Conservation (phyloP, 2,888 invertebrate species). For the Caenorhabditis parvicauda region DNA sequence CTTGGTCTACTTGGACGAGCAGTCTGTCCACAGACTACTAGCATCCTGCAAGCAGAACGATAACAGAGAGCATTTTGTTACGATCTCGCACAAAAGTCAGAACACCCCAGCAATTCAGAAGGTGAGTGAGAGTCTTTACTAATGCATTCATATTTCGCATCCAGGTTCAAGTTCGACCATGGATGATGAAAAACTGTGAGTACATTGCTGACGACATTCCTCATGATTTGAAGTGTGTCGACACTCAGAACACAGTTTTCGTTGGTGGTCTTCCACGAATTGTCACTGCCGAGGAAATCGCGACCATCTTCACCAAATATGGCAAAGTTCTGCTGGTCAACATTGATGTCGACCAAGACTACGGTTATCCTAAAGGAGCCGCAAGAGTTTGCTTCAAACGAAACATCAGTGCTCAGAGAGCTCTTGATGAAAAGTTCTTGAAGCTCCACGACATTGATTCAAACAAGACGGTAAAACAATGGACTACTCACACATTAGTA, state of each 20-base stretch:
- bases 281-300: constrained; percentile 20
- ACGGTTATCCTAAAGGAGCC: constrained; percentile 30
- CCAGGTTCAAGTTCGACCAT: constrained; percentile 30
- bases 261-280: constrained; percentile 30
- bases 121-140: neutral
- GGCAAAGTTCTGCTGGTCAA: constrained; percentile 23
- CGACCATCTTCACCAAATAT: constrained; percentile 14
- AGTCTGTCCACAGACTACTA: constrained; percentile 19
- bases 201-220: constrained; percentile 19
- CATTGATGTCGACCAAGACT: constrained; percentile 29
- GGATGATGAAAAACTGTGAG: constrained; percentile 20
- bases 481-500: neutral
- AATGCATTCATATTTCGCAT: neutral
- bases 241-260: constrained; percentile 25
- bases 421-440: constrained; percentile 15
- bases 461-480: constrained; percentile 15
- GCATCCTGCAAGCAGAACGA: constrained; percentile 3
- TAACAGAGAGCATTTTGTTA: constrained; percentile 11
- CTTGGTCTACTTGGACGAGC: constrained; percentile 19
- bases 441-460: constrained; percentile 23
- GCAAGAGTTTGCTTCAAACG: constrained; percentile 19
- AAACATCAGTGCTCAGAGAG: constrained; percentile 11
- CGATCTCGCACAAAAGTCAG: constrained; percentile 4
- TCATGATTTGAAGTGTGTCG: neutral
- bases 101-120: neutral